Conservation (phyloP, 2,797 vertebrate species). For the Lacerta bilineata region DNA sequence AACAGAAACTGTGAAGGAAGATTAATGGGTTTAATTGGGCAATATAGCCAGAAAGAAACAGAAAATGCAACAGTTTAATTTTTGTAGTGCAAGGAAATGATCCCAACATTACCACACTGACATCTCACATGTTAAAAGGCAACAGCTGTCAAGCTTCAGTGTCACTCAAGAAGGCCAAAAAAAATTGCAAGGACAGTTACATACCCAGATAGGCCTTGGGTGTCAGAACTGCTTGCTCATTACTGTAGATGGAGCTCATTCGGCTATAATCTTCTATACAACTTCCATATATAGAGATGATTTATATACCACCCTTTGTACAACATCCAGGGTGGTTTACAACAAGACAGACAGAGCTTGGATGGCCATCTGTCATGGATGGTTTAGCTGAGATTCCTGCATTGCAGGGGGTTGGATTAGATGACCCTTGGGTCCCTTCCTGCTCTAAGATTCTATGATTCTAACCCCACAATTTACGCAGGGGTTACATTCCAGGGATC, state of each 20-base stretch:
- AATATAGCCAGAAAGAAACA: neutral
- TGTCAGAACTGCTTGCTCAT: neutral
- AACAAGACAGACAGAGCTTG: neutral
- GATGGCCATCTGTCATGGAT: no score
- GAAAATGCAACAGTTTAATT: neutral
- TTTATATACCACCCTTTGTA: neutral
- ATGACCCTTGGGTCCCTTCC: no score
- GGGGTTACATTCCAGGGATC: no score
- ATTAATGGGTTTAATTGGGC: neutral
- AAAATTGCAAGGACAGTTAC: conserved; percentile 26
- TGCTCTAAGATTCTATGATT: no score
- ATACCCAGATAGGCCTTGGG: neutral
- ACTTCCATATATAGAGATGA: neutral
- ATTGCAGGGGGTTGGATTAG: no score
- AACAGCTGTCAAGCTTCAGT: neutral
- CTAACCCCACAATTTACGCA: no score
- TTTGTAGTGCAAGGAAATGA: rapidly evolving
- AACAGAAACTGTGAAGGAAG: rapidly evolving
- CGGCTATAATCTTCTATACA: neutral
- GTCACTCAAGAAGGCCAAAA: conserved; percentile 30
- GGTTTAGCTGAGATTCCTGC: no score
- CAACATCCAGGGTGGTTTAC: neutral
- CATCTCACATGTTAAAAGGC: neutral
- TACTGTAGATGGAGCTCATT: neutral
- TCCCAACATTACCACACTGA: rapidly evolving